Conservation (phyloP, 2,797 vertebrate genomes). For the Peromyscus nudipes region DNA sequence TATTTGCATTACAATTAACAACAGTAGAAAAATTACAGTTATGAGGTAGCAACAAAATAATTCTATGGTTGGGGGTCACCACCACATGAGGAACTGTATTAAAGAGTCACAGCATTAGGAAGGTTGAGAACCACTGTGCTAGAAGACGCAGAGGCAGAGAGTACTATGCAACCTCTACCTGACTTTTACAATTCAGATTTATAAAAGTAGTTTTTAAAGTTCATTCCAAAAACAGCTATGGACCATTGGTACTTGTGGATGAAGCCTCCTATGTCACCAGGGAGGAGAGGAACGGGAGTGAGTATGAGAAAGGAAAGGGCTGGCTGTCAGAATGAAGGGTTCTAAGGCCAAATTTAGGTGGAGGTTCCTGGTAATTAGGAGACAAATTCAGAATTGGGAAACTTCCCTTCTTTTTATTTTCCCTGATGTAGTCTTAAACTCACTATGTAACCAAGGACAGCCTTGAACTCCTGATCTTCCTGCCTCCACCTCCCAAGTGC, state of each 20-base stretch:
- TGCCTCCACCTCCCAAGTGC: background rate
- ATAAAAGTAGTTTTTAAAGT: background rate
- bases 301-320: background rate
- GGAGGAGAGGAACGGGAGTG: fast-evolving
- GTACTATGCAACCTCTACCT: background rate
- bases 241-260: background rate
- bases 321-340: background rate
- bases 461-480: background rate
- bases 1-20: background rate
- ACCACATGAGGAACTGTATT: background rate
- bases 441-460: background rate
- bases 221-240: background rate
- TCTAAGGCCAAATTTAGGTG: background rate
- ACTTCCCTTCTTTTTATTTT: background rate
- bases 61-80: background rate
- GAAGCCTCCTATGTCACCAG: background rate
- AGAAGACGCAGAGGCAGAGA: background rate
- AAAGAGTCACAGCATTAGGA: background rate
- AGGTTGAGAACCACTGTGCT: background rate
- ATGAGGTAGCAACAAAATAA: background rate
- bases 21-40: background rate
- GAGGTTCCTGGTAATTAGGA: background rate
- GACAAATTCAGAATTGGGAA: background rate
- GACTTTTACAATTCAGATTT: background rate
- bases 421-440: background rate